These are phyloP conservation scores for Maccullochella peelii DNA, from an alignment of 2,113 vertebrate genomes.

Conservation along the genomic window DNA sequence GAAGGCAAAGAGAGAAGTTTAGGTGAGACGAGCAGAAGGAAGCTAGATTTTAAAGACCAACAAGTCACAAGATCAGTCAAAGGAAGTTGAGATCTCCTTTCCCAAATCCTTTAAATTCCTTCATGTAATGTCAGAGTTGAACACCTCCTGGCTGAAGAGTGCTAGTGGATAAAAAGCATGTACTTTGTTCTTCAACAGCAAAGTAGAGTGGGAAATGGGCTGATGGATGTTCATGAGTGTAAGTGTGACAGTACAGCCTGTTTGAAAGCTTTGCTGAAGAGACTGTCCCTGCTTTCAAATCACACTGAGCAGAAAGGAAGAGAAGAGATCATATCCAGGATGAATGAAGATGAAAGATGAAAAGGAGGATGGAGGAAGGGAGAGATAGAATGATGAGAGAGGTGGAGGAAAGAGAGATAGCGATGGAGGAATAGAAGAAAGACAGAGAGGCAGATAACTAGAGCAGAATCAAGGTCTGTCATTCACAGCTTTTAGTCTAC, in stretches of 20 bases:
- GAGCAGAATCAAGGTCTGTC: not conserved
- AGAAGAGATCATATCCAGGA: not conserved
- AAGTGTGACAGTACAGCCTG: not conserved
- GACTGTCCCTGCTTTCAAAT: not conserved
- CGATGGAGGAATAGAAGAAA: not conserved
- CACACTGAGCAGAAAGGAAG: not conserved
- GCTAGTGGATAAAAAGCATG: not conserved
- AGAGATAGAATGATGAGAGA: not conserved
- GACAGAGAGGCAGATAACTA: not conserved
- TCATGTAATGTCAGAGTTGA: not conserved
- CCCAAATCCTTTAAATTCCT: not conserved
- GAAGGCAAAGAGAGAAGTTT: slow-evolving; percentile 34
- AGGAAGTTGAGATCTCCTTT: slow-evolving; percentile 32
- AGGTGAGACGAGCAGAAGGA: slow-evolving; percentile 16
- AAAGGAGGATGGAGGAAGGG: not conserved
- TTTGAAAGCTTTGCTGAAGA: not conserved
- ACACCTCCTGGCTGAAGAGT: not conserved
- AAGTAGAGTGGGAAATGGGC: not conserved
- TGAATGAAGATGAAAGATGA: not conserved
- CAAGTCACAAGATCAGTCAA: slow-evolving; percentile 36
- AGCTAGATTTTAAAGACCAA: slow-evolving; percentile 6
- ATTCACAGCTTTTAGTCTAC: not conserved
- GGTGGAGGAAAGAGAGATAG: not conserved
- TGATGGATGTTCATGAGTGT: slow-evolving; percentile 8
- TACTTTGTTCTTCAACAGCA: not conserved